Evolutionary conservation across 1,140 invertebrate species (phyloP).

Genomic region (Temnothorax nylanderi): DNA sequence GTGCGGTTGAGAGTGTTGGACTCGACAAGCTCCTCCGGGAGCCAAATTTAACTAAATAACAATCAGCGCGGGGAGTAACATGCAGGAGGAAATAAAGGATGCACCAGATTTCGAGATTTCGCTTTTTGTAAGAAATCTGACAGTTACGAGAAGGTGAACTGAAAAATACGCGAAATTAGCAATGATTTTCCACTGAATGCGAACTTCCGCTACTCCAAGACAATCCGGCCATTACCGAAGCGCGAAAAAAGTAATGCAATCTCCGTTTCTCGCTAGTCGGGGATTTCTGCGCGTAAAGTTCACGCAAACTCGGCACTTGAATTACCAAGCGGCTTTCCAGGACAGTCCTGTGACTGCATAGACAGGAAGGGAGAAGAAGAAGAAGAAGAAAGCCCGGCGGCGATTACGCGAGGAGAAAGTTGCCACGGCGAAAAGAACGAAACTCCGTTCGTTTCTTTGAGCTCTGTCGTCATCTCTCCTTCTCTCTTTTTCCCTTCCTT

Average conservation of each 20-base stretch:
- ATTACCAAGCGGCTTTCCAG: conserved; percentile 32
- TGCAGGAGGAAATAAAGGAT: not conserved
- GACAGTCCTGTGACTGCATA: not conserved
- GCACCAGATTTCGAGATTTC: not conserved
- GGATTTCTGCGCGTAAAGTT: conserved; percentile 13
- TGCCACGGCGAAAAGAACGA: conserved; percentile 65
- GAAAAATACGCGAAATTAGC: not conserved
- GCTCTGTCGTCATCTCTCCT: conserved; percentile 31
- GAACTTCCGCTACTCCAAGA: not conserved
- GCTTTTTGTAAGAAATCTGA: not conserved
- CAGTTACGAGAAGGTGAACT: not conserved
- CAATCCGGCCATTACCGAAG: conserved; percentile 10
- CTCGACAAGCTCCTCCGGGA: not conserved
- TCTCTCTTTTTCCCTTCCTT: conserved; percentile 40
- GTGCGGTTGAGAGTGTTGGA: conserved; percentile 28
- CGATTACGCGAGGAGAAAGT: conserved; percentile 79
- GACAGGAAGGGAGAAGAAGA: not conserved
- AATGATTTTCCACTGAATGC: not conserved
- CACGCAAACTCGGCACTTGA: conserved; percentile 34
- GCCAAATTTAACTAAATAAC: conserved; percentile 14
- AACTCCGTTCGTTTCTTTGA: conserved; percentile 53
- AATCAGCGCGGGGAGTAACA: not conserved
- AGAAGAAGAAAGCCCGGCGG: conserved; percentile 65
- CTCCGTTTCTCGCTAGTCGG: conserved; percentile 17
- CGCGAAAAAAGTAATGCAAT: conserved; percentile 15